Percentiles rank a stretch among this genome's conserved stretches.
Conservation (phyloP, 1,140 invertebrate species). For the Drosophila kanapiae region DNA sequence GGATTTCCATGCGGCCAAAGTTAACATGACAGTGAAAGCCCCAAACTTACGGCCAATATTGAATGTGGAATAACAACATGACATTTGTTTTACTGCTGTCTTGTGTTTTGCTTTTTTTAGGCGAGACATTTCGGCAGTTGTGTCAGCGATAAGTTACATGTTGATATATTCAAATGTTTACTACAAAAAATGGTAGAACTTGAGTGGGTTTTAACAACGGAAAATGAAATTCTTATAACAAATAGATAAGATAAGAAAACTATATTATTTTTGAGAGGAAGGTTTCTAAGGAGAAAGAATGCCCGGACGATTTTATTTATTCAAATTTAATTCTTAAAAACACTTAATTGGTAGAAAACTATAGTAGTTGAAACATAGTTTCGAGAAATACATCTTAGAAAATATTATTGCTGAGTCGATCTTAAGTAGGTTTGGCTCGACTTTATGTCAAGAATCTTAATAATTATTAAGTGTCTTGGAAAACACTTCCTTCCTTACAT, state of each 20-base stretch:
- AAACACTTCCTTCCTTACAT: background rate
- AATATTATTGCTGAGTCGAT: background rate
- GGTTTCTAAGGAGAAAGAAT: too few relatives aligned
- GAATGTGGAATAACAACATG: slow-evolving; percentile 42
- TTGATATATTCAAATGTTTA: background rate
- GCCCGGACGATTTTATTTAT: too few relatives aligned
- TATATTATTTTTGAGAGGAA: too few relatives aligned
- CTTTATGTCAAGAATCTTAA: too few relatives aligned
- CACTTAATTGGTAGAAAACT: too few relatives aligned
- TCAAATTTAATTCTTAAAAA: too few relatives aligned
- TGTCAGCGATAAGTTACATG: background rate
- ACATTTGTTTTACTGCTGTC: slow-evolving; percentile 50
- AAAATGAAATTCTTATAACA: background rate
- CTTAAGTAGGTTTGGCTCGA: too few relatives aligned
- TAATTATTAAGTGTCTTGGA: background rate
- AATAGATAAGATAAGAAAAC: too few relatives aligned
- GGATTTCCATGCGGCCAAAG: slow-evolving; percentile 39
- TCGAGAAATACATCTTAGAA: background rate
- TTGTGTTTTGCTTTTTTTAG: slow-evolving; percentile 4
- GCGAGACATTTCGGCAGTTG: background rate
- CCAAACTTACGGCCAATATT: slow-evolving; percentile 53
- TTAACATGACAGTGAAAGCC: slow-evolving; percentile 55
- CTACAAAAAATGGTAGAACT: background rate
- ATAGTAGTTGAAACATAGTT: too few relatives aligned
- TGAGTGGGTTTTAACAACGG: background rate